Conservation (phyloP, 2,113 vertebrate genomes). For the Otis tarda region DNA sequence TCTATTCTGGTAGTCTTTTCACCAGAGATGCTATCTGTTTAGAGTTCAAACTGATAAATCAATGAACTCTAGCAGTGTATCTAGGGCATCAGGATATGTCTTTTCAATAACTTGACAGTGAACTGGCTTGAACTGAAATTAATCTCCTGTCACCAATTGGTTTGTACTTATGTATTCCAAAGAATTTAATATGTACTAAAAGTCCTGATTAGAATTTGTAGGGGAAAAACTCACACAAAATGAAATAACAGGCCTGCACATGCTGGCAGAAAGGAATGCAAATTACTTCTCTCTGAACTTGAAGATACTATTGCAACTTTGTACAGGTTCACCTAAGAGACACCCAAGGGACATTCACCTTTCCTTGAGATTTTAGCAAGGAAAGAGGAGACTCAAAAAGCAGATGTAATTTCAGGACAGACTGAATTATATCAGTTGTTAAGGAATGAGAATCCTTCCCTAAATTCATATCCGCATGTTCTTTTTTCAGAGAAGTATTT, state of each 20-base stretch:
- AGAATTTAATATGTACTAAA: background rate
- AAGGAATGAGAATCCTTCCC: background rate
- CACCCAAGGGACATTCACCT: rapidly evolving
- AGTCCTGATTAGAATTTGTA: background rate
- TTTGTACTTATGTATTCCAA: background rate
- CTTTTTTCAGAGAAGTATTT: background rate
- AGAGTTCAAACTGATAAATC: background rate
- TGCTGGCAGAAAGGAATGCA: background rate
- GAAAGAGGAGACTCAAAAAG: background rate
- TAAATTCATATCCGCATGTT: background rate
- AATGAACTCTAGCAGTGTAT: background rate
- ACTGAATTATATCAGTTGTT: background rate
- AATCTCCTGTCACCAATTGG: background rate
- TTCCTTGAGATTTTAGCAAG: background rate
- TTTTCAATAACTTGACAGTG: background rate
- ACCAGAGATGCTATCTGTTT: background rate
- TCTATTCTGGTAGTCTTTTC: background rate
- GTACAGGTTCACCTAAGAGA: background rate
- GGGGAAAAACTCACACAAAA: background rate
- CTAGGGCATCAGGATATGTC: background rate
- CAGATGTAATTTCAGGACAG: background rate
- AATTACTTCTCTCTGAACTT: background rate
- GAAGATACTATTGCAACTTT: background rate
- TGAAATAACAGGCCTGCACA: background rate
- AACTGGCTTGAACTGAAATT: background rate